These are phyloP conservation scores for Holothuria leucospilota DNA, from an alignment of 53 echinoderm and acorn worm genomes.

Conservation along the genomic window DNA sequence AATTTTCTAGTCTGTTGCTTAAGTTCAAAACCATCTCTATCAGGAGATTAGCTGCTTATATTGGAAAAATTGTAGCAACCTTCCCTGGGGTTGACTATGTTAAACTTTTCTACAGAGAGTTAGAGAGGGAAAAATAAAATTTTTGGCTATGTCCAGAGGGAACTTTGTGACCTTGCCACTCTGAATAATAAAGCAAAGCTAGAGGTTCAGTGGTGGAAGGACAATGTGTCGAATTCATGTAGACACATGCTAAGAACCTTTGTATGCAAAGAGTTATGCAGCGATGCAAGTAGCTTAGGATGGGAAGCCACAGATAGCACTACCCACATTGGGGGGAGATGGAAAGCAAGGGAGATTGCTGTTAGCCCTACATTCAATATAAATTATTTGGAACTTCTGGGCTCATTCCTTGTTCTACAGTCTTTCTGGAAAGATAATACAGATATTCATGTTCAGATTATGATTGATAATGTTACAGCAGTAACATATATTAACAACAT, in stretches of 20 bases:
- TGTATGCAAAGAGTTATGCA: slow-evolving; percentile 27
- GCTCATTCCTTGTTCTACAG: slow-evolving; percentile 4
- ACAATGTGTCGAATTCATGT: neutral
- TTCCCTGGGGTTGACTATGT: slow-evolving; percentile 26
- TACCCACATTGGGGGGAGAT: slow-evolving; percentile 11
- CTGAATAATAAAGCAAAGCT: slow-evolving; percentile 14
- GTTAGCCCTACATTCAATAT: too few species aligned
- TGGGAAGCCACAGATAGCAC: slow-evolving; percentile 46
- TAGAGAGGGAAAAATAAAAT: slow-evolving; percentile 19
- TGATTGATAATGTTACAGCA: slow-evolving; percentile 57
- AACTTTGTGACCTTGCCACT: slow-evolving; percentile 53
- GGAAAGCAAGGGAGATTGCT: slow-evolving; percentile 24
- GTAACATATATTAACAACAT: slow-evolving; percentile 55
- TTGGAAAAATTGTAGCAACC: slow-evolving; percentile 58
- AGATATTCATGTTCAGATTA: slow-evolving; percentile 29
- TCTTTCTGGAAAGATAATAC: slow-evolving; percentile 24
- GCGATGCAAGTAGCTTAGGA: slow-evolving; percentile 57
- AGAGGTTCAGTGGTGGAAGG: neutral
- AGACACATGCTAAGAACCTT: neutral
- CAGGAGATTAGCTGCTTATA: slow-evolving; percentile 5
- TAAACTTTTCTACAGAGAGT: slow-evolving; percentile 23
- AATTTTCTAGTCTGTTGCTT: slow-evolving; percentile 21
- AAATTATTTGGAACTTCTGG: slow-evolving; percentile 33
- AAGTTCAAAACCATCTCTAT: neutral
- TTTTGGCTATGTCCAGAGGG: neutral